phyloP scores from a whole-genome alignment of 2,113 vertebrate species.

The Cebus imitator region DNA sequence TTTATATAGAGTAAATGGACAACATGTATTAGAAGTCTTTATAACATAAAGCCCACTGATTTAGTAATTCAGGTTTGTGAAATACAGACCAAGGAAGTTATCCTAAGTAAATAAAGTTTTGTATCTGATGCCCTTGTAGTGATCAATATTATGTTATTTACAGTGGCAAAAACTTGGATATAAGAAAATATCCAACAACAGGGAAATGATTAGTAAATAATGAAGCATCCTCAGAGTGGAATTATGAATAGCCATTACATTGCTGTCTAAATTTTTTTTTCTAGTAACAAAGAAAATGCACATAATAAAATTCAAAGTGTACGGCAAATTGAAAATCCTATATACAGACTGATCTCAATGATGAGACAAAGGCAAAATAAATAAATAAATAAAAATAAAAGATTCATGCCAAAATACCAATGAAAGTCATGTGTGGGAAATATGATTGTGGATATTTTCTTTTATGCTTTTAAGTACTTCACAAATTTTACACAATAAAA shows the following conservation, averaged over 20 bases:
- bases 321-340: background rate
- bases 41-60: background rate
- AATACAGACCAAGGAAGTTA: background rate
- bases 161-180: background rate
- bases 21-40: background rate
- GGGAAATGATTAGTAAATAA: background rate
- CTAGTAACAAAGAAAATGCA: background rate
- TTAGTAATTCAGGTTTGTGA: background rate
- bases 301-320: background rate
- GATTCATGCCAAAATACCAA: background rate
- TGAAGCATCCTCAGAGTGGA: background rate
- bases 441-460: background rate
- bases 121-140: background rate
- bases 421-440: background rate
- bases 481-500: background rate
- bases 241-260: background rate
- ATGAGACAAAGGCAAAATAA: background rate
- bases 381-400: background rate
- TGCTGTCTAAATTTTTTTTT: background rate
- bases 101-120: background rate
- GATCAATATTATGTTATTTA: background rate
- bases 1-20: background rate
- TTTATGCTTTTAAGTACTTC: background rate
- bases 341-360: background rate
- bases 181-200: background rate